Percentiles rank a stretch among this genome's conserved stretches.
Evolutionary conservation across 1,140 invertebrate genomes (phyloP).

Genomic region (Drosophila teissieri): DNA sequence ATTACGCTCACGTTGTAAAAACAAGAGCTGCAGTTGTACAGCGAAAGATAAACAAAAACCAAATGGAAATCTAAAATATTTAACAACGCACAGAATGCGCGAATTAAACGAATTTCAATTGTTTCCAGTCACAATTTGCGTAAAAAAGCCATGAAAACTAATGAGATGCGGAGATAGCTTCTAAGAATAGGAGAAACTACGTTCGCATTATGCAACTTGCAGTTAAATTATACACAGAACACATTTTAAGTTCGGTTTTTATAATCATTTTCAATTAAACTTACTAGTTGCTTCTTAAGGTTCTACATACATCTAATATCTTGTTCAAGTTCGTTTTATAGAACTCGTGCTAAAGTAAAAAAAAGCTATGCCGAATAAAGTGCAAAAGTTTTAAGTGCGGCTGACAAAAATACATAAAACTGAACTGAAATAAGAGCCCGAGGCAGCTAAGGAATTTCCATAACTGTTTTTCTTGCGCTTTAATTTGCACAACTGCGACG

Average conservation of each 20-base stretch:
- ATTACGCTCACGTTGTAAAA: background rate
- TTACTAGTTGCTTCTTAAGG: no score
- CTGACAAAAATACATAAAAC: no score
- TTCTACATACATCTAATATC: no score
- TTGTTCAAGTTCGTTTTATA: background rate
- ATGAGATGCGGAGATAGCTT: background rate
- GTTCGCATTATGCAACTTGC: no score
- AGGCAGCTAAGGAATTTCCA: no score
- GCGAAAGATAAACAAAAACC: conserved; percentile 6
- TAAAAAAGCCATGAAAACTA: background rate
- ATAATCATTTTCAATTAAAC: no score
- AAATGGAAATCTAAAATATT: conserved; percentile 2
- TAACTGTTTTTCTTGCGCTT: conserved; percentile 3
- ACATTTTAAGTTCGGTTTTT: background rate
- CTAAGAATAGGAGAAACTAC: background rate
- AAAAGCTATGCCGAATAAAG: no score
- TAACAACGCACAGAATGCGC: background rate
- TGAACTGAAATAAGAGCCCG: no score
- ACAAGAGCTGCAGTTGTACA: conserved; percentile 3
- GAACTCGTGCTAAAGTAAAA: background rate
- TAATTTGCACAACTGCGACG: conserved; percentile 9
- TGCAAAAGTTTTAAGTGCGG: no score
- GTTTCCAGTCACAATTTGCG: no score
- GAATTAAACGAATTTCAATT: background rate
- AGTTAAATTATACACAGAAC: background rate